Base-by-base conservation (phyloP, 2,797 vertebrate species). In the Cynopterus sphinx region DNA sequence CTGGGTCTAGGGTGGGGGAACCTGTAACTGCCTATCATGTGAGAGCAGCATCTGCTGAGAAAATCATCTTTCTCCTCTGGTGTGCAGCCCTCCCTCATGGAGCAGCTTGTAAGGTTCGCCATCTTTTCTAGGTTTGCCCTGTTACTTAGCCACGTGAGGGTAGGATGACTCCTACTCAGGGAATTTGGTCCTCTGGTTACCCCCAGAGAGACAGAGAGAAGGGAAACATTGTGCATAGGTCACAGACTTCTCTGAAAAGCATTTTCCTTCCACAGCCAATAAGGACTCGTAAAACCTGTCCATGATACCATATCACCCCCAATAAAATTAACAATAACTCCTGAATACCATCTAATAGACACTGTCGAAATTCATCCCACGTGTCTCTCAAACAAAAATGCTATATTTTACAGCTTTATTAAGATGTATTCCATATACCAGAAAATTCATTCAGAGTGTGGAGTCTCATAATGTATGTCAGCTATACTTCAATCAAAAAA, bases 341-440 rank as follows among this genome's bases (percentile, higher is more conserved):
- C 57, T 33, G 4, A 65, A 19, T 70, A 70, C 51, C 55, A 59
- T 67, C 55, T 51, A 71, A 28, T 21, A 86, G 9, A 89, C 15
- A 49, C 49, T 71, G 36, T n/a, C 75, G 46, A 92, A 67, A 33
- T 87, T 84, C 78, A 28, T 46, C 67, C 28, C 15, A 53, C 41
- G 28, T 77, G 13, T 95, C 95, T 90, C 39, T 79, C 39, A 84
- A 90, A 91, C 28, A 17, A 33, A 86, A 87, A 78, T 71, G 12
- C 22, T 82, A 8, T 59, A n/a, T 90, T 74, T 77, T 61, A 65
- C 2, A 49, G 26, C 10, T 73, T 83, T n/a, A 49, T 49, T 92
- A 28, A 90, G 26, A 39, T 71, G 9, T 24, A 46, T n/a, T 61
- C 57, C 55, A 77, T 31, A 63, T 28, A n/a, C 13, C 49, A 87